Conservation (phyloP, 2,113 vertebrate species). For the Mirounga angustirostris region DNA sequence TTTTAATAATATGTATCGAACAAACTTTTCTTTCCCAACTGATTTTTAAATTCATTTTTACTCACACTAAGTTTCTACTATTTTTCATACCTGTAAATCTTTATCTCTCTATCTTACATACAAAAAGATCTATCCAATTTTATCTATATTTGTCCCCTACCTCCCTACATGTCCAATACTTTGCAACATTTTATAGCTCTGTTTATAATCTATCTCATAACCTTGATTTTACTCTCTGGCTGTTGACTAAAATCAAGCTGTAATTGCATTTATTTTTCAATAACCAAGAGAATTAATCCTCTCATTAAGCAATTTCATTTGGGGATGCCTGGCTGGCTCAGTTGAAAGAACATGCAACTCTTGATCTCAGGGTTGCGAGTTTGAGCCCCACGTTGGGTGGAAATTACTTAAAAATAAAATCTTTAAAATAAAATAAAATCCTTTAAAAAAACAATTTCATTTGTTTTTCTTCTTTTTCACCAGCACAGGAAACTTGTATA, state of each 20-base stretch:
- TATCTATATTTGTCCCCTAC: neutral
- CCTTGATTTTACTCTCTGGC: neutral
- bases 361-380: no score
- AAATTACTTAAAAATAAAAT: no score
- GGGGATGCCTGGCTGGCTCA: no score
- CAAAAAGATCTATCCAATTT: neutral
- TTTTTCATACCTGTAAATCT: neutral
- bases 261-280: neutral
- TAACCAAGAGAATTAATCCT: neutral
- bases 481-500: neutral
- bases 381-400: no score
- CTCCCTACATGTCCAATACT: neutral
- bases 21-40: neutral
- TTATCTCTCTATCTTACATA: neutral
- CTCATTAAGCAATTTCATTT: neutral
- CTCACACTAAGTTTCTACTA: neutral
- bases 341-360: no score
- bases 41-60: neutral
- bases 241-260: neutral
- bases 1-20: neutral
- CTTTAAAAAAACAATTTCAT: neutral
- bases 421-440: no score
- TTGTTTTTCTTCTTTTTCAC: neutral
- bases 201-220: neutral
- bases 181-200: neutral